Conservation (phyloP, 2,113 vertebrate species). For the Accipiter cooperii region DNA sequence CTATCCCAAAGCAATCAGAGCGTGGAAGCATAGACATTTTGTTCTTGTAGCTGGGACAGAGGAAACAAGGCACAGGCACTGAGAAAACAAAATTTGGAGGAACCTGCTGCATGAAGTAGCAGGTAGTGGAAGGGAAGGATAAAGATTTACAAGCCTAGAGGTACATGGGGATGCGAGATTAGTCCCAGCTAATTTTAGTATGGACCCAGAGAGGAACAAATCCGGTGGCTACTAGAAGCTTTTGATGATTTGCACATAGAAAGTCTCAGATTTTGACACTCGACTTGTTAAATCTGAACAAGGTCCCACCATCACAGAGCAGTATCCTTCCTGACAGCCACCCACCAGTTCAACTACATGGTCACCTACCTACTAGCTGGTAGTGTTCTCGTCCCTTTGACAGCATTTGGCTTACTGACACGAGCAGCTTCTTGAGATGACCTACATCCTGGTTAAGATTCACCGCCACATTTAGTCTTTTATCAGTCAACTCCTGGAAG, state of each 20-base stretch:
- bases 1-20: neutral
- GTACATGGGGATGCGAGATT: fast-evolving
- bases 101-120: neutral
- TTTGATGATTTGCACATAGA: neutral
- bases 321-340: neutral
- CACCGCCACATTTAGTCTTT: constrained; percentile 77
- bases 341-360: neutral
- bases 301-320: neutral
- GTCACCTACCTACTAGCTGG: constrained; percentile 64
- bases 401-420: constrained; percentile 84
- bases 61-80: neutral
- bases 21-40: neutral
- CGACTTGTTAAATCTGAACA: neutral
- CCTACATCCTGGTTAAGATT: constrained; percentile 87
- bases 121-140: neutral
- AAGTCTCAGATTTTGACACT: neutral
- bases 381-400: constrained; percentile 78
- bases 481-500: constrained; percentile 83
- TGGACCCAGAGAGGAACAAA: neutral
- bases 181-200: neutral
- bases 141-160: neutral
- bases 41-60: neutral
- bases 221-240: neutral
- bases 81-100: neutral
- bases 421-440: constrained; percentile 89